Evolutionary conservation across 2,113 vertebrate genomes (phyloP).

Genomic region (Dicerorhinus sumatrensis): DNA sequence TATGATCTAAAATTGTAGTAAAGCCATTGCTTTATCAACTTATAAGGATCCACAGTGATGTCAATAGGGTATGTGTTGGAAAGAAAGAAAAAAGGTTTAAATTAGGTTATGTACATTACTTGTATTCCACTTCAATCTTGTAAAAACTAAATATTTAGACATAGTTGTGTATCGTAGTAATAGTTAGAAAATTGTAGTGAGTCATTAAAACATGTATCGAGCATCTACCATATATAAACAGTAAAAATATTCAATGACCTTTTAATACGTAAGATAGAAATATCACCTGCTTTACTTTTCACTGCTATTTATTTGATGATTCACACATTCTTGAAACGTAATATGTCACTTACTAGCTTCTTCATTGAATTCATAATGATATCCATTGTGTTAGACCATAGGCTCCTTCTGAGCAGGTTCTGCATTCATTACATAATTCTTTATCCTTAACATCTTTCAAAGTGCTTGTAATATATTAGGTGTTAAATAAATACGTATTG

Average conservation of each 20-base stretch:
- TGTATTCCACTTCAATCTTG: not conserved
- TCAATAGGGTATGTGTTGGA: not conserved
- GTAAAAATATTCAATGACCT: not conserved
- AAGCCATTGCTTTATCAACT: not conserved
- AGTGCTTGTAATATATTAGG: not conserved
- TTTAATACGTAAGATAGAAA: not conserved
- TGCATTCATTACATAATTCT: not conserved
- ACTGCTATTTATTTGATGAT: not conserved
- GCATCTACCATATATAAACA: not conserved
- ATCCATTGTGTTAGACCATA: not conserved
- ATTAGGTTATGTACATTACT: not conserved
- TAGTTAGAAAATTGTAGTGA: not conserved
- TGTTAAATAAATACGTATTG: not conserved
- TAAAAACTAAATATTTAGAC: not conserved
- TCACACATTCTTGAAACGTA: not conserved
- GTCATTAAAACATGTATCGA: not conserved
- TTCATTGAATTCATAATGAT: not conserved
- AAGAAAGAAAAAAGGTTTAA: not conserved
- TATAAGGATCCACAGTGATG: not conserved
- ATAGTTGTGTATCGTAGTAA: not conserved
- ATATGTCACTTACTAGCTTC: not conserved
- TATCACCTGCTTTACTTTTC: not conserved
- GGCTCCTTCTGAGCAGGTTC: not conserved
- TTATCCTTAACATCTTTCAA: not conserved
- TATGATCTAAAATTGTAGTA: not conserved